Base-by-base conservation (phyloP, 2,888 invertebrate genomes). In the Willowsia nigromaculata region DNA sequence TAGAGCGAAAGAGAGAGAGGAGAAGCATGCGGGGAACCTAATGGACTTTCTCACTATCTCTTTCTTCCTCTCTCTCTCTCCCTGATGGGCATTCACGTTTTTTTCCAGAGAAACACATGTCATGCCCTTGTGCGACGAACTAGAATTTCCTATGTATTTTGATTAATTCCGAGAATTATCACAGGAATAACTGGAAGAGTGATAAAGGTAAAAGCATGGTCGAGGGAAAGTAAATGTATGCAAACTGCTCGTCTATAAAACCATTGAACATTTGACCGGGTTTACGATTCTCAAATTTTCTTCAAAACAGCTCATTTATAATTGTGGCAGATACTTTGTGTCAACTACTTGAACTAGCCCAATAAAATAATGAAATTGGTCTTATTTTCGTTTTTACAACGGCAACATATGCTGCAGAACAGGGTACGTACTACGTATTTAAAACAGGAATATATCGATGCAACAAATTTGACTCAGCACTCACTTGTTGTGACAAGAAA, bases 31-130 rank as follows among this genome's bases (percentile, higher is more conserved):
- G 62, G 18, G 7, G 18, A 81, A 78, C 18, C 78, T 37, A 80
- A 82, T 68, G 68, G 83, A 83, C 83, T 83, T 83, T 83, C 83
- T 83, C 50, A n/a, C 76, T 76, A n/a, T n/a, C n/a, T n/a, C 0
- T 76, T 76, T 76, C 53, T 27, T 62, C 27, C 53, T 30, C 25
- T 59, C 25, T 27, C 25, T 59, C 81, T 33, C 53, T 56, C 40
- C 80, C 56, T 59, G 56, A 37, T 56, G 80, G 22, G 40, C 22
- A 80, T 80, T 59, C 18, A n/a, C 53, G 33, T 18, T 7, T n/a
- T 76, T 25, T 76, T 76, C 13, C 1, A 22, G 30, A 47, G 25
- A 47, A 27, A 47, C 47, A 47, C 43, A 76, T 50, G 74, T 27
- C 74, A 47, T 62, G 15, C 62, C 62, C 30, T 18, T 37, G 37